Evolutionary conservation across 2,888 invertebrate genomes (phyloP).

Genomic region (Parthenolecanium corni): DNA sequence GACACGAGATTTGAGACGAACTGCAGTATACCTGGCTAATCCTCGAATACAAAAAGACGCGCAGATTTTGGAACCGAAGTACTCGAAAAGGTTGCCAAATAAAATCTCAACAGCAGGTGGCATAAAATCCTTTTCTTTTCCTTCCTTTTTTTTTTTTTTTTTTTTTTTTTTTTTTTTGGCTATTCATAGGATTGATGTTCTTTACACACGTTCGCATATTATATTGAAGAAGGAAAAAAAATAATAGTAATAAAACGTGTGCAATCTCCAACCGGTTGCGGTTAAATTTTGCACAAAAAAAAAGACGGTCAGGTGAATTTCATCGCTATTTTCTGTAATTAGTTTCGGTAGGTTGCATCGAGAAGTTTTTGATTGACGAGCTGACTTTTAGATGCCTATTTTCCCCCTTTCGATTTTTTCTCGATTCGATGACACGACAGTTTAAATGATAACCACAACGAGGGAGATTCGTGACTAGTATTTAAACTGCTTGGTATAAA

Average conservation of each 20-base stretch:
- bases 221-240: too few relatives aligned
- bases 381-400: too few relatives aligned
- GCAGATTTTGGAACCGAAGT: not conserved
- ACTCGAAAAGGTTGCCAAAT: not conserved
- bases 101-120: conserved; percentile 16
- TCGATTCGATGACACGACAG: too few relatives aligned
- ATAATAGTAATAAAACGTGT: too few relatives aligned
- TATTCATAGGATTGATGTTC: not conserved
- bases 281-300: not conserved
- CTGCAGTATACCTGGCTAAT: conserved; percentile 21
- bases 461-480: too few relatives aligned
- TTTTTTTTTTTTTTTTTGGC: not conserved
- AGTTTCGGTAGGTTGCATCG: too few relatives aligned
- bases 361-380: too few relatives aligned
- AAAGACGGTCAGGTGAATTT: not conserved
- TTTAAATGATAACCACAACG: too few relatives aligned
- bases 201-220: too few relatives aligned
- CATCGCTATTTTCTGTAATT: not conserved
- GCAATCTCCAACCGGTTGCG: not conserved
- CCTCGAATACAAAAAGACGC: conserved; percentile 12
- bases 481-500: too few relatives aligned
- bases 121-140: not conserved
- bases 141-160: not conserved
- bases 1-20: not conserved
- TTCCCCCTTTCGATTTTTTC: too few relatives aligned